Percentiles rank a stretch among this genome's conserved stretches.
These are phyloP conservation scores for Branchipolynoe longqiensis DNA, from an alignment of 2,888 invertebrate genomes.

Conservation along the genomic window DNA sequence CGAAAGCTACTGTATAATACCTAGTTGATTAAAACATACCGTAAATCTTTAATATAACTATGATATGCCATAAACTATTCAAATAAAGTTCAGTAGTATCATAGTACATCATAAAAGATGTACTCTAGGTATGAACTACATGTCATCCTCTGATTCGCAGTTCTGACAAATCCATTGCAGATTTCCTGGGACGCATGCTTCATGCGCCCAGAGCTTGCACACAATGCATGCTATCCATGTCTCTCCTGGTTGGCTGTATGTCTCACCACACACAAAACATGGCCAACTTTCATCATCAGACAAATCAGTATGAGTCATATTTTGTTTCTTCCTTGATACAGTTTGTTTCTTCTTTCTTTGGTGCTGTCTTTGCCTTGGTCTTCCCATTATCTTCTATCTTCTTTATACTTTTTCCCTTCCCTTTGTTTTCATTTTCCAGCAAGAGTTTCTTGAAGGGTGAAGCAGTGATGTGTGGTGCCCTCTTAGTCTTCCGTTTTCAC, in stretches of 20 bases:
- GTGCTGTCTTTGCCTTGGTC: not conserved
- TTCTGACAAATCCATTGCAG: slow-evolving; percentile 21
- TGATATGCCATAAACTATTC: no score
- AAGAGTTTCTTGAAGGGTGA: slow-evolving; percentile 13
- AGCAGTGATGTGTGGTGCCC: not conserved
- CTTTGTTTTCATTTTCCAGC: not conserved
- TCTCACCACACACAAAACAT: slow-evolving; percentile 17
- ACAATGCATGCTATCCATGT: not conserved
- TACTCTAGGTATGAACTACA: no score
- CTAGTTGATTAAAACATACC: no score
- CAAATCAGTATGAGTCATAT: not conserved
- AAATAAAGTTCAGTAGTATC: no score
- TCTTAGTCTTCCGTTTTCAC: not conserved
- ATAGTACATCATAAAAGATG: no score
- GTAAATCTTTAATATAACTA: no score
- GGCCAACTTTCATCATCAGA: not conserved
- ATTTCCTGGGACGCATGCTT: slow-evolving; percentile 9
- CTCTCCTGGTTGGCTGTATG: slow-evolving; percentile 17
- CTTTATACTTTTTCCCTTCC: slow-evolving; percentile 6
- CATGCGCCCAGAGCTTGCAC: slow-evolving; percentile 10
- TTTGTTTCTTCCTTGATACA: not conserved
- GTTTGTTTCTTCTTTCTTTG: slow-evolving; percentile 17
- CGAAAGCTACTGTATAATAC: no score
- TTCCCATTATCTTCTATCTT: not conserved
- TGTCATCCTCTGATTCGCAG: slow-evolving; percentile 39